Conservation (phyloP, 2,113 vertebrate species). For the Pterocles orientalis region DNA sequence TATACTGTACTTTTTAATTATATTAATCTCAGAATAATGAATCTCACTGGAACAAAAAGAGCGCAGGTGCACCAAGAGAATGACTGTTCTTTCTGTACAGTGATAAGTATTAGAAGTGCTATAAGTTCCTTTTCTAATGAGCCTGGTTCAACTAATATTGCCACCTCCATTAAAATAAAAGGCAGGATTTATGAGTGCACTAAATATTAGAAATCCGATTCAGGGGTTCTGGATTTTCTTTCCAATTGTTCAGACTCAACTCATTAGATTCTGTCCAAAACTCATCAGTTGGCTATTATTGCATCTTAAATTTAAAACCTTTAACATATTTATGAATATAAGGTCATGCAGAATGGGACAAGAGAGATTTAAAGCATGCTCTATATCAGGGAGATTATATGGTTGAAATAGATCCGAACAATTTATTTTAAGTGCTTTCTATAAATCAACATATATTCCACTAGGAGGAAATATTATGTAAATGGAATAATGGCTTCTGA, state of each 20-base stretch:
- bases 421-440: conserved; percentile 22
- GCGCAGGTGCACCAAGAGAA: background rate
- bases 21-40: background rate
- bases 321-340: background rate
- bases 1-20: background rate
- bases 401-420: background rate
- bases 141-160: conserved; percentile 3
- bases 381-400: background rate
- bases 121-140: background rate
- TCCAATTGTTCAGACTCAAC: background rate
- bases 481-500: fast-evolving
- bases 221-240: background rate
- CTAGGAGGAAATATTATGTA: background rate
- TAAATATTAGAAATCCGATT: conserved; percentile 11
- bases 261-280: background rate
- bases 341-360: background rate
- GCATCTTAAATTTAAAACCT: conserved; percentile 10
- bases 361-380: background rate
- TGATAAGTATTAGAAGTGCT: background rate
- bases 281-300: background rate
- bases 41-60: background rate
- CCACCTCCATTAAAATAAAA: background rate
- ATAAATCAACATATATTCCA: background rate
- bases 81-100: background rate
- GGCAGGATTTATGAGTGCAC: background rate